Evolutionary conservation across 2,797 vertebrate genomes (phyloP).

Genomic region (Macroramphosus scolopax): DNA sequence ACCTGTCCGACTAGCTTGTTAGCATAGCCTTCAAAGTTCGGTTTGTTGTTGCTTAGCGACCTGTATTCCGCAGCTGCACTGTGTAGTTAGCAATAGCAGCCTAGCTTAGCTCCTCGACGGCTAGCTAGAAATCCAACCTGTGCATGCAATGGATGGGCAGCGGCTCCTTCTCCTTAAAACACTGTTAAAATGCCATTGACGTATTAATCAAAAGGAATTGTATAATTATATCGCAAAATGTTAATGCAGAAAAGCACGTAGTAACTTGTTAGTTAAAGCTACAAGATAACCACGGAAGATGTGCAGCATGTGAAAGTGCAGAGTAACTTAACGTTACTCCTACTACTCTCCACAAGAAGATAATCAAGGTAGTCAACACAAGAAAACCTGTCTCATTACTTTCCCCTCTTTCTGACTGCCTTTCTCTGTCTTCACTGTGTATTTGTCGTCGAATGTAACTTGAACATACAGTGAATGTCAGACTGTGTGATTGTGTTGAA

Average conservation of each 20-base stretch:
- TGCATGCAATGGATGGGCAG: no score
- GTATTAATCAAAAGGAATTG: background rate
- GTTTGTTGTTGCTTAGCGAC: conserved; percentile 67
- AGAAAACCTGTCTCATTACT: background rate
- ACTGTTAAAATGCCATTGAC: conserved; percentile 2
- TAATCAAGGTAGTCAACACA: conserved; percentile 27
- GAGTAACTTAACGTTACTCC: background rate
- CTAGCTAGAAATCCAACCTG: rapidly evolving
- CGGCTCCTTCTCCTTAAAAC: background rate
- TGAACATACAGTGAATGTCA: background rate
- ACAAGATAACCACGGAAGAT: background rate
- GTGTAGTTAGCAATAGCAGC: conserved; percentile 4
- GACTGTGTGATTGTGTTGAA: no score
- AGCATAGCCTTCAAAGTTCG: conserved; percentile 18
- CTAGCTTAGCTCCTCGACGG: conserved; percentile 1
- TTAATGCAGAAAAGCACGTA: background rate
- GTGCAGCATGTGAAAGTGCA: background rate
- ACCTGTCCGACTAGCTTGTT: conserved; percentile 21
- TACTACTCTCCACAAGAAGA: background rate
- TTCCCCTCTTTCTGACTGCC: background rate
- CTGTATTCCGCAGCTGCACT: background rate
- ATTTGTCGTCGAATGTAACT: background rate
- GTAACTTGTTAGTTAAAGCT: background rate
- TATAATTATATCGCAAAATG: no score
- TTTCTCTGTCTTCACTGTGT: background rate